Percentiles rank a stretch among this genome's conserved stretches.
Conservation (phyloP, 2,113 vertebrate genomes). For the Petrocephalus microphthalmus region DNA sequence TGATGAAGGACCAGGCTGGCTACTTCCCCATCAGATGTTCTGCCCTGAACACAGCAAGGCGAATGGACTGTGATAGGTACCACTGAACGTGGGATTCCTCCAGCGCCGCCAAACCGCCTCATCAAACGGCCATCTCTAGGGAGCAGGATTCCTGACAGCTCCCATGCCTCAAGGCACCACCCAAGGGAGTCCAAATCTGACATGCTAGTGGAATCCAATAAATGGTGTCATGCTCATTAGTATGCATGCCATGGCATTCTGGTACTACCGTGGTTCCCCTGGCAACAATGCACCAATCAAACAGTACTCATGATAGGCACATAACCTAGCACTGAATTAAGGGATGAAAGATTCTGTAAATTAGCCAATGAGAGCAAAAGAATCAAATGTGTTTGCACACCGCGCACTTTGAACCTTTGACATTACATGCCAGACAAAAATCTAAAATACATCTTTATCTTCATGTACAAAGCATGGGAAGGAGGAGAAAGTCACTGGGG, state of each 20-base stretch:
- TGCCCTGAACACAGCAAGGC: neutral
- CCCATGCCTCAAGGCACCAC: neutral
- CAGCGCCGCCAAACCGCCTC: neutral
- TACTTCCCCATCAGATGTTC: neutral
- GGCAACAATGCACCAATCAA: slow-evolving; percentile 1
- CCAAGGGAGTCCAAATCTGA: neutral
- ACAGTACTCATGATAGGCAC: neutral
- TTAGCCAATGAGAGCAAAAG: neutral
- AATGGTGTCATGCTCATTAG: neutral
- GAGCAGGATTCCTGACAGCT: neutral
- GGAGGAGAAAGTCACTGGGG: neutral
- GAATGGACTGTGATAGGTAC: neutral
- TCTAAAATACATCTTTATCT: neutral
- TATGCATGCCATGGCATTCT: neutral
- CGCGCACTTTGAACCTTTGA: neutral
- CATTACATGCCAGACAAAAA: neutral
- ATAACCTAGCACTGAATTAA: neutral
- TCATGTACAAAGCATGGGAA: neutral
- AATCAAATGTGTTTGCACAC: neutral
- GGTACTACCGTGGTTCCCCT: slow-evolving; percentile 8
- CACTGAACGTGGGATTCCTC: neutral
- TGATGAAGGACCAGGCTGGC: neutral
- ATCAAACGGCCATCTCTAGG: neutral
- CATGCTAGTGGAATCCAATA: neutral
- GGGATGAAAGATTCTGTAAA: neutral